These are phyloP conservation scores for Eulemur rufifrons DNA, from an alignment of 2,113 vertebrate species.

Conservation along the genomic window DNA sequence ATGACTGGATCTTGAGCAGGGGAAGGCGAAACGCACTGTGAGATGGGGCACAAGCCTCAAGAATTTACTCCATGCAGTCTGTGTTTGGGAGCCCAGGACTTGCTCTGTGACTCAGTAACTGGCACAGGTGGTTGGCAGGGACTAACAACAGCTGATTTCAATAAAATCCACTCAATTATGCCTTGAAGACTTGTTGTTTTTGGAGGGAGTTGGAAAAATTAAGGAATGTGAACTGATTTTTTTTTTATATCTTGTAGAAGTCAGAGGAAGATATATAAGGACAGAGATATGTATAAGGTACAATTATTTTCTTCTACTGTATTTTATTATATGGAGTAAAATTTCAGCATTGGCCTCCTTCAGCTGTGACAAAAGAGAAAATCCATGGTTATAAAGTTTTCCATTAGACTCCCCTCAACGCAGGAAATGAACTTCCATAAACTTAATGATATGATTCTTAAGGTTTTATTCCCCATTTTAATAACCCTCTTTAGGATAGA, in stretches of 20 bases:
- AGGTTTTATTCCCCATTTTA: constrained; percentile 10
- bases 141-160: constrained; percentile 25
- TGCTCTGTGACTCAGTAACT: background rate
- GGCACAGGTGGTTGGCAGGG: background rate
- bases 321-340: constrained; percentile 1
- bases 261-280: background rate
- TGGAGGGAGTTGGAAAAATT: background rate
- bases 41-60: background rate
- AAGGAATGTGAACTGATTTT: background rate
- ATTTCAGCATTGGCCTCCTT: background rate
- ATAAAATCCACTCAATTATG: background rate
- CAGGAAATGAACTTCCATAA: constrained; percentile 38
- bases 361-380: background rate
- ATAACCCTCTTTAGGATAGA: background rate
- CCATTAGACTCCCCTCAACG: background rate
- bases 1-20: background rate
- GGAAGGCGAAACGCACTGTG: background rate
- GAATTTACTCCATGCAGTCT: background rate
- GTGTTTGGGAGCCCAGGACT: background rate
- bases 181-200: constrained; percentile 18
- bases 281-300: background rate
- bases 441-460: constrained; percentile 9
- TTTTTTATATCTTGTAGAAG: background rate
- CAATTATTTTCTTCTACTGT: background rate
- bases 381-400: background rate